phyloP scores from a whole-genome alignment of 2,113 vertebrate species.

The Cercopithecus mona region DNA sequence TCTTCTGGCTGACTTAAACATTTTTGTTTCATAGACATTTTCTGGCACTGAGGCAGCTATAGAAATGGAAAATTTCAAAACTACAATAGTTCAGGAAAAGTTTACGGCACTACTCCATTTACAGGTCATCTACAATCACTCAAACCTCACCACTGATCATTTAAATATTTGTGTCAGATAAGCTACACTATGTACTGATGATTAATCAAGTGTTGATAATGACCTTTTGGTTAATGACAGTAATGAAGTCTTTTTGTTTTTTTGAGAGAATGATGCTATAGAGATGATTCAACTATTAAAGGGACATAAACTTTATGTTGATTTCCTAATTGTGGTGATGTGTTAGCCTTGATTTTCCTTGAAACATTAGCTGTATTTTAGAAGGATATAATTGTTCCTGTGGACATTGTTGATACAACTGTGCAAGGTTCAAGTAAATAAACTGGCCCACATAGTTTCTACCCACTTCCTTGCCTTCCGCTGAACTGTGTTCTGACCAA shows the following conservation, averaged over 20 bases:
- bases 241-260: not conserved
- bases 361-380: conserved; percentile 25
- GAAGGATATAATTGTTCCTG: not conserved
- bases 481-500: not conserved
- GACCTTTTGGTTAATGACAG: conserved; percentile 45
- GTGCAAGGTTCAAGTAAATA: conserved; percentile 46
- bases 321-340: conserved; percentile 44
- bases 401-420: conserved; percentile 50
- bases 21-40: not conserved
- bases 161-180: conserved; percentile 63
- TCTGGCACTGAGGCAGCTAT: not conserved
- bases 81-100: not conserved
- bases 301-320: not conserved
- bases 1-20: not conserved
- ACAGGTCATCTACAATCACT: not conserved
- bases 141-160: not conserved
- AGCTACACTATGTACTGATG: not conserved
- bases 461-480: not conserved
- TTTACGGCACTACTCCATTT: not conserved
- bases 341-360: not conserved
- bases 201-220: conserved; percentile 36
- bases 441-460: not conserved
- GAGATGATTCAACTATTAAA: not conserved
- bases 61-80: conserved; percentile 36
- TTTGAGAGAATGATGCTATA: not conserved